Conservation (phyloP, 2,888 invertebrate species). For the Fragum fragum region DNA sequence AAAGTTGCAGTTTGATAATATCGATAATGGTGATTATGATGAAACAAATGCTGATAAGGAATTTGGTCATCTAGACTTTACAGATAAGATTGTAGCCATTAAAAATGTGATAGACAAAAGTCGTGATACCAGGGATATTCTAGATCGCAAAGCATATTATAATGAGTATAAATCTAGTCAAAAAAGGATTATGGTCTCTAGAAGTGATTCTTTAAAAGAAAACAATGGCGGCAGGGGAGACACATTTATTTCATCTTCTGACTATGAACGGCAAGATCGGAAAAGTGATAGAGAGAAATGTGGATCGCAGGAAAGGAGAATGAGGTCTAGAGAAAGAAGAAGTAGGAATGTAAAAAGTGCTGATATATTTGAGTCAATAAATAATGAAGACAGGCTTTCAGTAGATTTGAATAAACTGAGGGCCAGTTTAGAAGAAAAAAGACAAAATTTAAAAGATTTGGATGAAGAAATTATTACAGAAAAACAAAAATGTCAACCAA, state of each 20-base stretch:
- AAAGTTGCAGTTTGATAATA: constrained; percentile 56
- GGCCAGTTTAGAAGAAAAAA: constrained; percentile 44
- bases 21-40: constrained; percentile 50
- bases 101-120: constrained; percentile 56
- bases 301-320: constrained; percentile 8
- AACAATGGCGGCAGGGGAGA: constrained; percentile 25
- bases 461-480: background rate
- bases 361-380: constrained; percentile 45
- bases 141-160: constrained; percentile 54
- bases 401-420: constrained; percentile 49
- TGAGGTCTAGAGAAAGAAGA: constrained; percentile 17
- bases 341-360: constrained; percentile 53
- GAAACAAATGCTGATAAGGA: constrained; percentile 14
- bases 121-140: constrained; percentile 36
- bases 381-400: constrained; percentile 42
- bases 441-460: constrained; percentile 16
- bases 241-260: background rate
- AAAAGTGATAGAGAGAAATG: background rate
- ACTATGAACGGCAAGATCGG: background rate
- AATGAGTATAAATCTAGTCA: constrained; percentile 51
- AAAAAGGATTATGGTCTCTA: constrained; percentile 52
- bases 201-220: constrained; percentile 62
- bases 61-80: constrained; percentile 66
- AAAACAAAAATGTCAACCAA: background rate
- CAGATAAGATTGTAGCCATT: constrained; percentile 73